These are phyloP conservation scores for Pogonognathellus flavescens DNA, from an alignment of 1,140 invertebrate genomes.

Conservation along the genomic window DNA sequence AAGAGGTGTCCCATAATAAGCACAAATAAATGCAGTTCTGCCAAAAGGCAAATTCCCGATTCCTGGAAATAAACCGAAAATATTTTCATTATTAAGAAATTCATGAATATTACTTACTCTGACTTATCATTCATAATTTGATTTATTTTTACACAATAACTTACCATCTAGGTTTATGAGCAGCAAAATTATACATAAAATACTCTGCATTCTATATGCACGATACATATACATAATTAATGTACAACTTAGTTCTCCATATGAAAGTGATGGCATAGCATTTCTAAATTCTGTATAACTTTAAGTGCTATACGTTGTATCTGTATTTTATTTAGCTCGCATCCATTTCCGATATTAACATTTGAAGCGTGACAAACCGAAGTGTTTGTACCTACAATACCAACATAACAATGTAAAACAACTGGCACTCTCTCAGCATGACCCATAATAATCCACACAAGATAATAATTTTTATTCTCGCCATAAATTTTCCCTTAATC, in stretches of 20 bases:
- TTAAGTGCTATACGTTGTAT: neutral
- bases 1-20: conserved; percentile 37
- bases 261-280: too few relatives aligned
- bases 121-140: too few relatives aligned
- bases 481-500: conserved; percentile 18
- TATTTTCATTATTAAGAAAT: too few relatives aligned
- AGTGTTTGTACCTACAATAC: neutral
- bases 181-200: too few relatives aligned
- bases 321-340: neutral
- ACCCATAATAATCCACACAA: neutral
- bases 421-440: conserved; percentile 42
- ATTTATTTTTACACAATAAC: too few relatives aligned
- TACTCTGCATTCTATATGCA: too few relatives aligned
- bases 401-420: neutral
- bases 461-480: conserved; percentile 25
- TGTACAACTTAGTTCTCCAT: too few relatives aligned
- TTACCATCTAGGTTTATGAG: too few relatives aligned
- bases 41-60: conserved; percentile 14
- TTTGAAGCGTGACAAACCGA: neutral
- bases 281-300: neutral
- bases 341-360: conserved; percentile 27
- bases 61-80: neutral
- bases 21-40: conserved; percentile 10
- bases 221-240: too few relatives aligned
- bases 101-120: too few relatives aligned